These are phyloP conservation scores for Nanorana parkeri DNA, from an alignment of 2,113 vertebrate genomes.

Conservation along the genomic window DNA sequence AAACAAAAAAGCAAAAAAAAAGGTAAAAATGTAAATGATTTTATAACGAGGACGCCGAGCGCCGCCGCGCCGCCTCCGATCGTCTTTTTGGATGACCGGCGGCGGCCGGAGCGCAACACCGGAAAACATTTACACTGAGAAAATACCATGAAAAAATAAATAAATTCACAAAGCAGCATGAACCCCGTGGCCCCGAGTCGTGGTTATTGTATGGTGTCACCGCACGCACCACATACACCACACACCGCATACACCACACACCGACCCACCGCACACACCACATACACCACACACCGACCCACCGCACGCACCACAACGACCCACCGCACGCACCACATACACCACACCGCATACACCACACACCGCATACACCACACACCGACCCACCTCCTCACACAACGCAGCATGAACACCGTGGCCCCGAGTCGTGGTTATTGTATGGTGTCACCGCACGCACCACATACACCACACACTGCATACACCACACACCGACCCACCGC, in stretches of 20 bases:
- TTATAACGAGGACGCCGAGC: conserved; percentile 82
- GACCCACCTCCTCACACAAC: too few species aligned
- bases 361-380: too few species aligned
- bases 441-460: too few species aligned
- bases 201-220: conserved; percentile 50
- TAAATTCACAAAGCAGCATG: conserved; percentile 95
- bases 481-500: too few species aligned
- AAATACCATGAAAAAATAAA: conserved; percentile 68
- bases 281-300: too few species aligned
- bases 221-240: too few species aligned
- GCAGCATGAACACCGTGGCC: conserved; percentile 89
- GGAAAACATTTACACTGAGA: conserved; percentile 66
- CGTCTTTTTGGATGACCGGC: conserved; percentile 82
- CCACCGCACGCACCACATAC: too few species aligned
- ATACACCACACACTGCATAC: too few species aligned
- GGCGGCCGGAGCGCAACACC: conserved; percentile 83
- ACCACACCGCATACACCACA: too few species aligned
- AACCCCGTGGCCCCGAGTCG: conserved; percentile 82
- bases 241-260: too few species aligned
- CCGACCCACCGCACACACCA: too few species aligned
- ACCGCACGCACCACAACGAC: too few species aligned
- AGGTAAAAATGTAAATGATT: conserved; percentile 85
- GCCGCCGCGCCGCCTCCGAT: conserved; percentile 84
- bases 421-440: conserved; percentile 70
- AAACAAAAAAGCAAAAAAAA: conserved; percentile 69